These are phyloP conservation scores for Euborellia annulipes DNA, from an alignment of 1,140 invertebrate genomes.

Conservation along the genomic window DNA sequence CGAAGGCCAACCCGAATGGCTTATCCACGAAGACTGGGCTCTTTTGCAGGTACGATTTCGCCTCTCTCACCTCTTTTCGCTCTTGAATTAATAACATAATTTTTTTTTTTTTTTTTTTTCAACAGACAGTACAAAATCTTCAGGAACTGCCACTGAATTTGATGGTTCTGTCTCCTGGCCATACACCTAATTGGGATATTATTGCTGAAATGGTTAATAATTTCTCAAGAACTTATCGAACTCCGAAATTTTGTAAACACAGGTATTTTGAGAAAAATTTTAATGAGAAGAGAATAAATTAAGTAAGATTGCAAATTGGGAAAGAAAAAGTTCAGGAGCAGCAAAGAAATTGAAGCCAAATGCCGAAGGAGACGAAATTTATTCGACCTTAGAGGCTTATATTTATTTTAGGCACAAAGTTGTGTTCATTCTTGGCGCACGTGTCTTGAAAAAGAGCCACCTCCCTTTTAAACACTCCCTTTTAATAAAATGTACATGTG, in stretches of 20 bases:
- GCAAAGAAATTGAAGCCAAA: too few species aligned
- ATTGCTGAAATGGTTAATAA: constrained; percentile 83
- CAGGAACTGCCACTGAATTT: constrained; percentile 71
- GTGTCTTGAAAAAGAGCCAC: too few species aligned
- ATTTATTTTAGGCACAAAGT: too few species aligned
- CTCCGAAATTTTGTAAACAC: constrained; percentile 74
- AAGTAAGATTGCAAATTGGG: too few species aligned
- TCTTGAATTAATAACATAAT: constrained; percentile 1
- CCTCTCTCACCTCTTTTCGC: not conserved
- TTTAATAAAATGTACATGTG: too few species aligned
- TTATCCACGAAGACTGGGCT: constrained; percentile 77
- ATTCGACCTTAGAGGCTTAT: too few species aligned
- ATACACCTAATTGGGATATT: constrained; percentile 88
- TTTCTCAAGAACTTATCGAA: constrained; percentile 60
- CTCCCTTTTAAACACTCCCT: too few species aligned
- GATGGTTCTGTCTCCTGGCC: constrained; percentile 58
- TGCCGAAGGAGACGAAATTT: too few species aligned
- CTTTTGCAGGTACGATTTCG: constrained; percentile 39
- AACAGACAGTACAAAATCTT: constrained; percentile 66
- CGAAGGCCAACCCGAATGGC: constrained; percentile 64
- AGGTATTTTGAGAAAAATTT: too few species aligned
- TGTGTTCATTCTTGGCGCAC: too few species aligned
- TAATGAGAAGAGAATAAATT: too few species aligned
- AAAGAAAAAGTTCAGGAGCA: too few species aligned
- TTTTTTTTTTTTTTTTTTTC: constrained; percentile 9